A percentile compares a stretch with the other conserved stretches of the same genome.
Evolutionary conservation across 2,113 vertebrate species (phyloP).

Genomic region (Hymenochirus boettgeri): DNA sequence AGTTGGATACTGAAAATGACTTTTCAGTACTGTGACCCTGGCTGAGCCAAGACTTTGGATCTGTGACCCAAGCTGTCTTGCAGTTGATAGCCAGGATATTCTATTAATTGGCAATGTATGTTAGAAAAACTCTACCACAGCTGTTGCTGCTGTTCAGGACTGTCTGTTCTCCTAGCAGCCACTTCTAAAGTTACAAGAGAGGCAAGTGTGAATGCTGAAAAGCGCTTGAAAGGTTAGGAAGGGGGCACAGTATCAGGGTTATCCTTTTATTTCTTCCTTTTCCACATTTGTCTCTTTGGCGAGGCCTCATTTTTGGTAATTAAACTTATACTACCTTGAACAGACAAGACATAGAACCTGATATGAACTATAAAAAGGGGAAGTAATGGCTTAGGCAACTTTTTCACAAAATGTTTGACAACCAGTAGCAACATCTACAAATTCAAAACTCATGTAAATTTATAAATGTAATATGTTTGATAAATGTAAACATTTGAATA

Average conservation of each 20-base stretch:
- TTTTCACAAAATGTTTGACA: no score
- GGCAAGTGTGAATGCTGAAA: conserved; percentile 11
- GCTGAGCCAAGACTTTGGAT: not conserved
- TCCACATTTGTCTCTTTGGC: not conserved
- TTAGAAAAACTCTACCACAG: conserved; percentile 3
- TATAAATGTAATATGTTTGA: no score
- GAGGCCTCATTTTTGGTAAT: no score
- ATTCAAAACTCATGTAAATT: no score
- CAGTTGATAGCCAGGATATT: conserved; percentile 21
- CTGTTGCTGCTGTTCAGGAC: conserved; percentile 40
- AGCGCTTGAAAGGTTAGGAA: conserved; percentile 25
- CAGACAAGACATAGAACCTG: not conserved
- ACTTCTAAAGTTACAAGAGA: conserved; percentile 34
- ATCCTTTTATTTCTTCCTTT: not conserved
- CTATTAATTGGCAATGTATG: conserved; percentile 4
- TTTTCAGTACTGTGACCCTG: not conserved
- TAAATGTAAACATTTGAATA: no score
- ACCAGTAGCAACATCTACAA: no score
- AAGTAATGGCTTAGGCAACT: no score
- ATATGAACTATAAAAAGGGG: no score
- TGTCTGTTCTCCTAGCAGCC: conserved; percentile 33
- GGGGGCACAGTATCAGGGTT: not conserved
- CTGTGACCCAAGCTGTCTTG: conserved; percentile 13
- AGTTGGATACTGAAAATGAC: not conserved
- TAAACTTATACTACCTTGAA: no score